Conservation (phyloP, 2,113 vertebrate genomes). For the Lasiurus cinereus region DNA sequence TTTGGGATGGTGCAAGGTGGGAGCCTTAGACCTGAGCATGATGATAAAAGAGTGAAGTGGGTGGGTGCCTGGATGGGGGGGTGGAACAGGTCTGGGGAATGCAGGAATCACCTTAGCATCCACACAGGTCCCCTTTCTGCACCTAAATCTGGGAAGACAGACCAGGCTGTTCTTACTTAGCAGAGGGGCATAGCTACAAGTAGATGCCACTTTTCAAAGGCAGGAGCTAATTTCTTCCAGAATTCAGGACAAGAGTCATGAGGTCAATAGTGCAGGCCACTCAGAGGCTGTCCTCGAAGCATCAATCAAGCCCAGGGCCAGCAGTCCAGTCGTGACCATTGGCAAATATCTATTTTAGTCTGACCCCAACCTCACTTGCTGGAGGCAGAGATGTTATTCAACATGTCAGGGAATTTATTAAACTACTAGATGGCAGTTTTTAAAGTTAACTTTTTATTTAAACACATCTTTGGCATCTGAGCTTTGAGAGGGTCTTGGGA, state of each 20-base stretch:
- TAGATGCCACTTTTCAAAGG: slow-evolving; percentile 53
- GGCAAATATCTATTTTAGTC: slow-evolving; percentile 72
- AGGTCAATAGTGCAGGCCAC: slow-evolving; percentile 48
- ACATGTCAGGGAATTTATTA: slow-evolving; percentile 41
- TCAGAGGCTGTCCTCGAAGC: slow-evolving; percentile 37
- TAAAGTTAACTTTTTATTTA: slow-evolving; percentile 54
- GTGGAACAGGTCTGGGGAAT: not conserved
- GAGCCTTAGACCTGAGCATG: not conserved
- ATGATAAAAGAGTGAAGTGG: not conserved
- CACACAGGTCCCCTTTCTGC: not conserved
- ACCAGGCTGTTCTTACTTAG: not conserved
- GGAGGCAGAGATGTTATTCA: slow-evolving; percentile 59
- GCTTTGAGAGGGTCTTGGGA: not conserved
- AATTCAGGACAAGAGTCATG: slow-evolving; percentile 67
- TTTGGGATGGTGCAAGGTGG: not conserved
- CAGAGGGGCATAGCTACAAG: not conserved
- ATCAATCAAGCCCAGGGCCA: slow-evolving; percentile 16
- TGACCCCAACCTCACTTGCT: slow-evolving; percentile 50
- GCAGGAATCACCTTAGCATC: not conserved
- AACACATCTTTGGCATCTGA: not conserved
- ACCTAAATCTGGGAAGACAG: not conserved
- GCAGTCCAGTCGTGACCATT: slow-evolving; percentile 32
- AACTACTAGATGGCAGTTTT: slow-evolving; percentile 36
- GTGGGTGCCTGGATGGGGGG: fast-evolving
- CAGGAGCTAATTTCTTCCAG: slow-evolving; percentile 70